These are phyloP conservation scores for Wasmannia auropunctata DNA, from an alignment of 1,140 invertebrate genomes.

Conservation along the genomic window DNA sequence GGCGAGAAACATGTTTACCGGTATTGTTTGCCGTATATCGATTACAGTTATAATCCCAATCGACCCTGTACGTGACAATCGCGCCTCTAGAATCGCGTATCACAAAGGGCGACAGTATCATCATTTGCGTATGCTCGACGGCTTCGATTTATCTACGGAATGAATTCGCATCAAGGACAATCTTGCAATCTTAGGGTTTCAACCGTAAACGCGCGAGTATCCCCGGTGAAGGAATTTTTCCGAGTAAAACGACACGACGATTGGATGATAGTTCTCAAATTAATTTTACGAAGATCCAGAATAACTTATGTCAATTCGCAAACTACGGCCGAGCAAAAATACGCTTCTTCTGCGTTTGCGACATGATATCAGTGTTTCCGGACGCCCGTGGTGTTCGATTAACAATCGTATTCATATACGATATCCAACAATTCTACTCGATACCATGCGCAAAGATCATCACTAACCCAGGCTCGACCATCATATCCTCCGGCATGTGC, in stretches of 20 bases:
- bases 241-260: not conserved
- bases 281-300: slow-evolving; percentile 6
- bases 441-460: slow-evolving; percentile 99
- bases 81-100: slow-evolving; percentile 71
- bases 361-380: not conserved
- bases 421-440: slow-evolving; percentile 87
- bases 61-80: slow-evolving; percentile 56
- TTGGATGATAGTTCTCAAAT: not conserved
- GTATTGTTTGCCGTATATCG: not conserved
- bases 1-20: not conserved
- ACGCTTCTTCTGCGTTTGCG: not conserved
- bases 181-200: slow-evolving; percentile 1
- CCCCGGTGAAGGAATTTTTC: slow-evolving; percentile 12
- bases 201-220: not conserved
- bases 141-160: slow-evolving; percentile 25
- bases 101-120: slow-evolving; percentile 64
- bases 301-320: not conserved
- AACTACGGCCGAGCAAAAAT: not conserved
- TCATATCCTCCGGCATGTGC: slow-evolving; percentile 98
- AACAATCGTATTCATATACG: slow-evolving; percentile 16
- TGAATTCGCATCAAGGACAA: slow-evolving; percentile 21
- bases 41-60: slow-evolving; percentile 33
- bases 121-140: slow-evolving; percentile 14
- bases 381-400: not conserved
- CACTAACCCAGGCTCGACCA: slow-evolving; percentile 97